Evolutionary conservation across 2,113 vertebrate genomes (phyloP).

Genomic region (Otocyon megalotis): DNA sequence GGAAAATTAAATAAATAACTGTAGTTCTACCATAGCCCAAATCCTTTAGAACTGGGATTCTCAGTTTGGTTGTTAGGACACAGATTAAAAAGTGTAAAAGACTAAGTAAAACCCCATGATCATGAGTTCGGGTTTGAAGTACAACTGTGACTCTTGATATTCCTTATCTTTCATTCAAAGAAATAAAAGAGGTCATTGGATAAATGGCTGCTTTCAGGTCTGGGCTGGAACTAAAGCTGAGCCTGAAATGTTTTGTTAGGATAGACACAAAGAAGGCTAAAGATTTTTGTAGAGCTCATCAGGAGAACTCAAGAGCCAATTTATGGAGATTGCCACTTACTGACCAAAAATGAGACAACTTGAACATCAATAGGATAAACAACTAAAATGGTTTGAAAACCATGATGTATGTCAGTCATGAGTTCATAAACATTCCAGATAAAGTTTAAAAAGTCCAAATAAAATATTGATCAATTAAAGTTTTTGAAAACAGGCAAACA

Average conservation of each 20-base stretch:
- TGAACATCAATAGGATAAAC: background rate
- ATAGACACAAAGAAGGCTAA: background rate
- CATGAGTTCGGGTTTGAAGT: constrained; percentile 7
- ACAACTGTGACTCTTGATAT: background rate
- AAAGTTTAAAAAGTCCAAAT: background rate
- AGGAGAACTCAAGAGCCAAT: background rate
- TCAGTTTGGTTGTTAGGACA: background rate
- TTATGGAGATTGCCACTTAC: background rate
- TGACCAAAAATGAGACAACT: background rate
- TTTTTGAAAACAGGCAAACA: constrained; percentile 15
- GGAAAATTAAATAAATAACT: background rate
- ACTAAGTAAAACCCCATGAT: background rate
- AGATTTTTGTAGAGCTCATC: background rate
- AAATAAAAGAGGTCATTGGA: background rate
- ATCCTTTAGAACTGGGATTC: background rate
- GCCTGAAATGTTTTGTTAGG: background rate
- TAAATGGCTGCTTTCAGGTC: background rate
- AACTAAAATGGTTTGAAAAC: background rate
- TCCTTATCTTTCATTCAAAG: background rate
- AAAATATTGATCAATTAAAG: background rate
- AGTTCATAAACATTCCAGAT: constrained; percentile 7
- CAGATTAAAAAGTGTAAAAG: background rate
- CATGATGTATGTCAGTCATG: background rate
- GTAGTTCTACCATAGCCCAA: background rate
- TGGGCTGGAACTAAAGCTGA: background rate